Evolutionary conservation across 2,797 vertebrate species (phyloP), one percentile per base, ranked within the genome.

Genomic region (Sternarchorhynchus goeldii): DNA sequence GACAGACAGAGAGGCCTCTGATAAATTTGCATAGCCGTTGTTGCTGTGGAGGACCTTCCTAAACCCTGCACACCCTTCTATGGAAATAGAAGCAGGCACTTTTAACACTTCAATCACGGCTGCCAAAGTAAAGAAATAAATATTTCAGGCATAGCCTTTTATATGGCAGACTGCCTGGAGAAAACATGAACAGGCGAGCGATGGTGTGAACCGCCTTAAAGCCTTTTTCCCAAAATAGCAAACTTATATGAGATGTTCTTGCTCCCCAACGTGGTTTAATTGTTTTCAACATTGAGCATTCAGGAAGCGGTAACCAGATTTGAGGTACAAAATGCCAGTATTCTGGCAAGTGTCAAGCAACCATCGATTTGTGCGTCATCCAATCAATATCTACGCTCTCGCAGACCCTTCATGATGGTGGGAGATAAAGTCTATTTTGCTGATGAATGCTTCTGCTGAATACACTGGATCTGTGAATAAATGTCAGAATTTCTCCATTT

Each of bases 351-450:
- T 62, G 77, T 75, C 59, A 63, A 80, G 69, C 57, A 31, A 62
- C n/a, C 77, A 85, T 83, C 29, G 80, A 85, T 84, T 84, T 41
- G 34, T 77, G 70, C 17, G 36, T 76, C 83, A 77, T 71, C 56
- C 41, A 60, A 78, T 85, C 83, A 81, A 81, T 84, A 75, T 62
- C 71, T 75, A 32, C 70, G 75, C 55, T 69, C 76, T 1, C 67
- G 34, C 58, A 66, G 53, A 58, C 41, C 29, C 12, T 29, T 55
- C 31, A 63, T n/a, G 5, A 50, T 72, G 36, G 45, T 71, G 50
- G 56, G 34, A 76, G 57, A 50, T 78, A 64, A 75, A 74, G 29
- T 76, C 69, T 41, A 39, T 58, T 53, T 36, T 79, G 65, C 45
- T 78, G 77, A 81, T 78, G 60, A 75, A 77, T 64, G 32, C 18